phyloP scores from a whole-genome alignment of 53 echinoderm and acorn worm species.

The Mesocentrotus franciscanus region DNA sequence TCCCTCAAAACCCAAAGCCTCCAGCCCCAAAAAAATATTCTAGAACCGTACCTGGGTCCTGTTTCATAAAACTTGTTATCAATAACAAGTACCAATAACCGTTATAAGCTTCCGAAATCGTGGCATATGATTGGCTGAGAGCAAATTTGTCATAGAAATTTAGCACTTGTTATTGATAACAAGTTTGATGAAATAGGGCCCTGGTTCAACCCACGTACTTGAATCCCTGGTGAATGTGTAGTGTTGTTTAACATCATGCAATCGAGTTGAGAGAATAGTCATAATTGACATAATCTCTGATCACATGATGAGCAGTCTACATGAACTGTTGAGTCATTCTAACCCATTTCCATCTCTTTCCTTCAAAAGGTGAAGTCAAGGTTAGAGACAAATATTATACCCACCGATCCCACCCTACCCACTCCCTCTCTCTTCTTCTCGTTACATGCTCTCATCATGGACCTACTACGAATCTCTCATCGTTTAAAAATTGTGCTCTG shows the following conservation, averaged over 20 bases:
- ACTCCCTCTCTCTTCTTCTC: not conserved
- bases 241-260: not conserved
- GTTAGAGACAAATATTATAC: not conserved
- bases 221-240: not conserved
- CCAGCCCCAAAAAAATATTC: no score
- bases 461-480: no score
- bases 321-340: slow-evolving; percentile 40
- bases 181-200: no score
- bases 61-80: no score
- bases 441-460: not conserved
- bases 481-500: not conserved
- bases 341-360: slow-evolving; percentile 44
- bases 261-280: not conserved
- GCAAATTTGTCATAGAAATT: no score
- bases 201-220: no score
- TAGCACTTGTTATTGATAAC: no score
- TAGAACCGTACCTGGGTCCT: no score
- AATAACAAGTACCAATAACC: no score
- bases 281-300: not conserved
- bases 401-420: not conserved
- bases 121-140: no score
- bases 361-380: slow-evolving; percentile 7
- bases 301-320: not conserved
- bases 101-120: no score
- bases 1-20: no score